Conservation (phyloP, 30 jellyfish, hydroid and myxozoan genomes). For the Nemopilema nomurai region DNA sequence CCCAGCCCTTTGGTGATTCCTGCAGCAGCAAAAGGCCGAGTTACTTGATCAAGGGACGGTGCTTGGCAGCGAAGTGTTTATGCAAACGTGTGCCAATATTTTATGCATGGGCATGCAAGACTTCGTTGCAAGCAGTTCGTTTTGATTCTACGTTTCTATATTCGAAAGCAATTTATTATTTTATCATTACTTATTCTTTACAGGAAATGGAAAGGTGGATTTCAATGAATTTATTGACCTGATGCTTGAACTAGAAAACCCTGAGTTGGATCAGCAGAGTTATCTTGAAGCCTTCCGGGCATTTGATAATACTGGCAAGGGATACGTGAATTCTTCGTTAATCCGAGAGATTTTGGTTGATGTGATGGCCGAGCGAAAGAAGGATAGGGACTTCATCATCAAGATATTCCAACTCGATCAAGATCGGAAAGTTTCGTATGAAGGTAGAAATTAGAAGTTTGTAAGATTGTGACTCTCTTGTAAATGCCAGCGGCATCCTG, state of each 20-base stretch:
- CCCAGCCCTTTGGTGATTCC: too few species aligned
- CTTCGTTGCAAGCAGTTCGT: too few species aligned
- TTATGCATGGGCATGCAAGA: too few species aligned
- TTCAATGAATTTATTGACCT: slow-evolving; percentile 69
- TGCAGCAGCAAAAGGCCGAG: too few species aligned
- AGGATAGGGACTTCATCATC: slow-evolving; percentile 43
- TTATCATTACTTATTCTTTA: neutral
- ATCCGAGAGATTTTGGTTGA: slow-evolving; percentile 51
- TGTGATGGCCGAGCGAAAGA: slow-evolving; percentile 64
- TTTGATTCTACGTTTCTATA: neutral
- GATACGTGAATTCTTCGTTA: slow-evolving; percentile 52
- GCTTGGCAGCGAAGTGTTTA: too few species aligned
- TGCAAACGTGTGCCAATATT: too few species aligned
- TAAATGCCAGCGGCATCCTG: too few species aligned
- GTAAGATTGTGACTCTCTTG: too few species aligned
- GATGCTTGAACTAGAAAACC: slow-evolving; percentile 50
- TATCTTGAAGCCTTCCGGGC: slow-evolving; percentile 75
- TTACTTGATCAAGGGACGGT: too few species aligned
- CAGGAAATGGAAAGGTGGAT: slow-evolving; percentile 79
- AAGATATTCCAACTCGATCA: slow-evolving; percentile 53
- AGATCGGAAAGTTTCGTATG: slow-evolving; percentile 67
- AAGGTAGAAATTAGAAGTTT: slow-evolving; percentile 43
- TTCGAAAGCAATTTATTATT: neutral
- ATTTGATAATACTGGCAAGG: slow-evolving; percentile 68
- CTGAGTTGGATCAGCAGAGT: slow-evolving; percentile 62